Evolutionary conservation across 2,113 vertebrate genomes (phyloP).

Genomic region (Pyrgilauda ruficollis): DNA sequence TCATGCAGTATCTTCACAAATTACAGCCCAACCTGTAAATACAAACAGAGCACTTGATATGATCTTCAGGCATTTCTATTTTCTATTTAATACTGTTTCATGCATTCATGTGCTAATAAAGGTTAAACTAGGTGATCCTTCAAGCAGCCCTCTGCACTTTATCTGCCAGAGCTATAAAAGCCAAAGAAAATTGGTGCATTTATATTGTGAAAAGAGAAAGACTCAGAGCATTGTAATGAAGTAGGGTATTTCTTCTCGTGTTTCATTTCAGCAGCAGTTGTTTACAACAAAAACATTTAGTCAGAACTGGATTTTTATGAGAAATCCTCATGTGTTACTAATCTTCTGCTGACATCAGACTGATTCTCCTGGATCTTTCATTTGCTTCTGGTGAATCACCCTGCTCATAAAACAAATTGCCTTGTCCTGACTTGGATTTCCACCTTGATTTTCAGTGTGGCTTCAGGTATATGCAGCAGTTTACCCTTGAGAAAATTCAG

Average conservation of each 20-base stretch:
- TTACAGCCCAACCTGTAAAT: conserved; percentile 4
- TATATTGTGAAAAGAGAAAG: conserved; percentile 20
- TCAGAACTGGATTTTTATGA: conserved; percentile 56
- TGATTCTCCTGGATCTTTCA: conserved; percentile 43
- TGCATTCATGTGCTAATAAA: conserved; percentile 54
- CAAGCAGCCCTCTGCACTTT: conserved; percentile 12
- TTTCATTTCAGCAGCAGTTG: conserved; percentile 46
- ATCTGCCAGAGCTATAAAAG: conserved; percentile 27
- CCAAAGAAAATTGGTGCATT: conserved; percentile 39
- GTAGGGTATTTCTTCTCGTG: not conserved
- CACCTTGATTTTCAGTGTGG: not conserved
- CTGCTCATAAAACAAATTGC: conserved; percentile 48
- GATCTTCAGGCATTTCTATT: not conserved
- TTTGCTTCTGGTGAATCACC: conserved; percentile 52
- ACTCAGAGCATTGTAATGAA: not conserved
- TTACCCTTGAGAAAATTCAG: conserved; percentile 23
- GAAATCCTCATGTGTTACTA: conserved; percentile 54
- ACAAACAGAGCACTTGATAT: conserved; percentile 7
- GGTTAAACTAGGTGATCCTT: conserved; percentile 28
- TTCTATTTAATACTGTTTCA: conserved; percentile 42
- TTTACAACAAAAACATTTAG: conserved; percentile 62
- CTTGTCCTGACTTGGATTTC: conserved; percentile 34
- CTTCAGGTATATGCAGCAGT: conserved; percentile 8
- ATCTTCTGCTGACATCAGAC: conserved; percentile 59
- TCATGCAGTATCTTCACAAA: not conserved